These are phyloP conservation scores for Phylloscopus whistleri DNA, from an alignment of 2,113 vertebrate species.

Conservation along the genomic window DNA sequence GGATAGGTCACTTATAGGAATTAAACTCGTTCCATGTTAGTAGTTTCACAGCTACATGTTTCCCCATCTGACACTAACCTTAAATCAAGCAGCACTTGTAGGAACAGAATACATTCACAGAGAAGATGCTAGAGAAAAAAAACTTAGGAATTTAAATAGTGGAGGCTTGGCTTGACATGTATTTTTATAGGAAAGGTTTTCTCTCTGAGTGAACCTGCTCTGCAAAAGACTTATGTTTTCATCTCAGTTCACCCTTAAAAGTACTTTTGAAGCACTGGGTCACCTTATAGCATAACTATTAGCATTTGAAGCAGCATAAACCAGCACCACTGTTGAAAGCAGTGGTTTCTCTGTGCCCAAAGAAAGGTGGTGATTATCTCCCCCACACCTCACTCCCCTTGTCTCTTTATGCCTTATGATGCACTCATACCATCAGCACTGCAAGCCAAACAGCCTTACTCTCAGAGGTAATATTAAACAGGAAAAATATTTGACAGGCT, in stretches of 20 bases:
- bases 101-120: neutral
- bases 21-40: constrained; percentile 28
- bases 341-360: neutral
- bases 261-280: neutral
- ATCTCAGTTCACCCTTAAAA: neutral
- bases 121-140: neutral
- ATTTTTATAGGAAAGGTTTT: neutral
- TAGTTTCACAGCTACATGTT: constrained; percentile 9
- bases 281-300: neutral
- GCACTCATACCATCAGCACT: neutral
- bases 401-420: neutral
- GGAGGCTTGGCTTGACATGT: neutral
- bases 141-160: neutral
- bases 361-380: neutral
- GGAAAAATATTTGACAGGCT: neutral
- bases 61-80: neutral
- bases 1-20: constrained; percentile 23
- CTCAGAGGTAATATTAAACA: neutral
- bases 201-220: neutral
- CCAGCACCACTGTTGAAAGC: neutral
- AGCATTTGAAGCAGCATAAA: neutral
- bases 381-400: fast-evolving
- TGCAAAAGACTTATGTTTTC: neutral
- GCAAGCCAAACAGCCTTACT: neutral
- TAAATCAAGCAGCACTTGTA: constrained; percentile 18